Evolutionary conservation across 2,797 vertebrate species (phyloP).

Genomic region (Agapornis canus): DNA sequence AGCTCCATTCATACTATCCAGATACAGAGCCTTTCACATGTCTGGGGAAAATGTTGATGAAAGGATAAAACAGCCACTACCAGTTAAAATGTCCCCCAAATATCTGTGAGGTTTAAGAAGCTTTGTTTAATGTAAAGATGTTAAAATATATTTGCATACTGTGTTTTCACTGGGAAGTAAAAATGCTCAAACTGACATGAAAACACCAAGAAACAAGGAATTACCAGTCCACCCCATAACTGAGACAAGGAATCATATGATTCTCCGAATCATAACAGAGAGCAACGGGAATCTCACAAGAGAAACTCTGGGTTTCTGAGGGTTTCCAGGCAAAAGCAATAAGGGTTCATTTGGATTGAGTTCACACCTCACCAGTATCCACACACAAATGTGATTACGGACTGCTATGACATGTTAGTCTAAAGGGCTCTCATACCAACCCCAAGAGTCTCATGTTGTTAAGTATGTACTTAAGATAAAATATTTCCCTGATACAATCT

Average conservation of each 20-base stretch:
- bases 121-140: background rate
- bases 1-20: background rate
- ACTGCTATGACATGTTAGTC: background rate
- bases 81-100: background rate
- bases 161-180: background rate
- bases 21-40: background rate
- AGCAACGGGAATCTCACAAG: background rate
- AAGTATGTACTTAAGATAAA: constrained; percentile 42
- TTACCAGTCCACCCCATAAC: background rate
- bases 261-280: background rate
- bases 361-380: background rate
- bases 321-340: background rate
- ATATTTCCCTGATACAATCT: constrained; percentile 31
- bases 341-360: background rate
- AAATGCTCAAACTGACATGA: background rate
- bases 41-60: background rate
- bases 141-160: background rate
- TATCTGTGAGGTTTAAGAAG: background rate
- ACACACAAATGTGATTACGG: background rate
- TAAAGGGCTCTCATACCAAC: background rate
- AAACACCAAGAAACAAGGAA: background rate
- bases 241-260: no score
- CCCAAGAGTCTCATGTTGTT: background rate
- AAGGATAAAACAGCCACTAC: background rate
- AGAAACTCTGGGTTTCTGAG: background rate